A percentile compares a stretch with the other conserved stretches of the same genome.
phyloP scores from a whole-genome alignment of 2,888 invertebrate genomes.

The Lomographa bimaculata region DNA sequence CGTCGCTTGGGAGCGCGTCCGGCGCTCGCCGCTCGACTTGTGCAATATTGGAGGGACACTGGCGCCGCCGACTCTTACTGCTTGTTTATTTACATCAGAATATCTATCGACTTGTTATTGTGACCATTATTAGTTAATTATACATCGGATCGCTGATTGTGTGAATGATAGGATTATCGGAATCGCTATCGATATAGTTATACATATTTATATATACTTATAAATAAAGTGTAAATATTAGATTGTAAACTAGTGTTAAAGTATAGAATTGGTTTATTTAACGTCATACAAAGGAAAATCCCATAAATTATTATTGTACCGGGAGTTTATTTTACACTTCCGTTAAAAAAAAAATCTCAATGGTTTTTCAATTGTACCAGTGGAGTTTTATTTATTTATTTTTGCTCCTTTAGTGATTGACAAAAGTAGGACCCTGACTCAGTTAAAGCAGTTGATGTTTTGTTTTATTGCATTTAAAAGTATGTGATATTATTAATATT shows the following conservation, averaged over 20 bases:
- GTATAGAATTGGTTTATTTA: slow-evolving; percentile 83
- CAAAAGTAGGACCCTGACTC: slow-evolving; percentile 42
- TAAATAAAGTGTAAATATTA: slow-evolving; percentile 83
- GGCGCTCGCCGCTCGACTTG: slow-evolving; percentile 61
- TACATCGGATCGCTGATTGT: slow-evolving; percentile 77
- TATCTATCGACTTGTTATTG: slow-evolving; percentile 82
- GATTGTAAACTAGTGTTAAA: slow-evolving; percentile 80
- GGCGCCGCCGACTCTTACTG: slow-evolving; percentile 69
- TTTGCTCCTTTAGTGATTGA: slow-evolving; percentile 61
- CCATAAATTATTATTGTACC: slow-evolving; percentile 82
- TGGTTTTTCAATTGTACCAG: slow-evolving; percentile 83
- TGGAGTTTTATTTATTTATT: slow-evolving; percentile 79
- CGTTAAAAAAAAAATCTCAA: slow-evolving; percentile 81
- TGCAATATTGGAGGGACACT: slow-evolving; percentile 71
- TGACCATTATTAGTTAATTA: slow-evolving; percentile 84
- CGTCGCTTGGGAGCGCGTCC: slow-evolving; percentile 57
- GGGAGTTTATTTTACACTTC: slow-evolving; percentile 78
- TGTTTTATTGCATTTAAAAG: slow-evolving; percentile 79
- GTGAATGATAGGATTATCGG: slow-evolving; percentile 76
- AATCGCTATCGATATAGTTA: slow-evolving; percentile 77
- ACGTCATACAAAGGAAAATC: slow-evolving; percentile 78
- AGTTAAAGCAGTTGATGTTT: slow-evolving; percentile 66
- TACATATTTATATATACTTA: slow-evolving; percentile 84
- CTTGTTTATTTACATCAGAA: slow-evolving; percentile 82
- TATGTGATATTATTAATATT: slow-evolving; percentile 83